Percentiles rank a stretch among this genome's conserved stretches.
Conservation (phyloP, 1,140 invertebrate species). For the Akabosia matsudoensis region DNA sequence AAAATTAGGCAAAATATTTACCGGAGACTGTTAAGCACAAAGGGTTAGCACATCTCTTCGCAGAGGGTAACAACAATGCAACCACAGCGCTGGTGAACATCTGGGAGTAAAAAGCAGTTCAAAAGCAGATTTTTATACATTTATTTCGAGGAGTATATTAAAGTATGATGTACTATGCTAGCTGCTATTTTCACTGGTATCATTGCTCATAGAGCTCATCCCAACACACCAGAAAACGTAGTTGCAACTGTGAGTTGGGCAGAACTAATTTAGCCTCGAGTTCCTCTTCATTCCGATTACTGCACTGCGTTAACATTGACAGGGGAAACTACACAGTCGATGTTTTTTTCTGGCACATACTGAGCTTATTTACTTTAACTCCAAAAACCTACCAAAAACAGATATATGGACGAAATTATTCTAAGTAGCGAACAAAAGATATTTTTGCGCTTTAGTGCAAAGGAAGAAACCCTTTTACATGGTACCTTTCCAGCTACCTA, state of each 20-base stretch:
- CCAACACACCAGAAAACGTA: background rate
- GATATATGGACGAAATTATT: background rate
- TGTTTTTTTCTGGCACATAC: background rate
- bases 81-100: conserved; percentile 19
- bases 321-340: background rate
- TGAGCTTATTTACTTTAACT: background rate
- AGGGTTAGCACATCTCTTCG: background rate
- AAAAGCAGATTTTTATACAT: conserved; percentile 7
- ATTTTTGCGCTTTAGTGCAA: no score
- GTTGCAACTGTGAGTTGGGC: background rate
- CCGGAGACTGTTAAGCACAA: background rate
- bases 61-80: conserved; percentile 10
- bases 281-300: background rate
- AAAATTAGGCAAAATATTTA: background rate
- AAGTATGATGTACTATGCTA: background rate
- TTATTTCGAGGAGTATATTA: background rate
- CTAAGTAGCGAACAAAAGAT: background rate
- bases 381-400: background rate
- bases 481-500: background rate
- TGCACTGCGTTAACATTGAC: background rate
- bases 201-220: background rate
- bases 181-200: no score
- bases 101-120: conserved; percentile 4
- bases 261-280: conserved; percentile 22
- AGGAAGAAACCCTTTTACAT: background rate